phyloP scores from a whole-genome alignment of 2,113 vertebrate species.

The Alethe diademata region DNA sequence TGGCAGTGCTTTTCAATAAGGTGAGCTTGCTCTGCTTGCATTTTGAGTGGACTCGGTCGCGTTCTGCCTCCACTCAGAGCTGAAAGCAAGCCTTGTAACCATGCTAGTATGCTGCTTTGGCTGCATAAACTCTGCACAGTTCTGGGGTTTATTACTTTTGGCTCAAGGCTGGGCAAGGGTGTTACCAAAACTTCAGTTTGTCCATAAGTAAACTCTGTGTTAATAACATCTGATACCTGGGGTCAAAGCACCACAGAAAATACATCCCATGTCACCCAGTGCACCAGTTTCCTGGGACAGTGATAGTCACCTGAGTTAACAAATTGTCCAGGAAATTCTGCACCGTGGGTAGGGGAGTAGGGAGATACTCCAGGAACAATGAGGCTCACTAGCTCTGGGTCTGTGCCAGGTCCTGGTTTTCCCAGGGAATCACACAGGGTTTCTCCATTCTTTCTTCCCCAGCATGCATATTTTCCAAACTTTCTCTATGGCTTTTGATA shows the following conservation, averaged over 20 bases:
- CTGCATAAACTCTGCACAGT: background rate
- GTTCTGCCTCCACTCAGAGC: background rate
- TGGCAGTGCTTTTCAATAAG: background rate
- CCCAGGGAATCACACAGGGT: background rate
- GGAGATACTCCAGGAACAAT: background rate
- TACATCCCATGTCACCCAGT: rapidly evolving
- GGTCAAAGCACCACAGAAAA: background rate
- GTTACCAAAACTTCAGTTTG: background rate
- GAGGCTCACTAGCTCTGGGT: background rate
- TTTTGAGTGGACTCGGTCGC: background rate
- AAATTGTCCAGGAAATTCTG: background rate
- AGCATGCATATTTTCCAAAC: background rate
- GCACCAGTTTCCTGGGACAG: background rate
- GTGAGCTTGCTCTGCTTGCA: background rate
- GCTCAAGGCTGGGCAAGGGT: background rate
- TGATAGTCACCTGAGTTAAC: background rate
- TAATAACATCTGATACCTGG: background rate
- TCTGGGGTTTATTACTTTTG: background rate
- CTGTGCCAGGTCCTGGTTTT: background rate
- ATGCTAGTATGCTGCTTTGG: background rate
- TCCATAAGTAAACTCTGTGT: background rate
- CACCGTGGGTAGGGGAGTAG: background rate
- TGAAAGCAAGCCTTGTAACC: background rate
- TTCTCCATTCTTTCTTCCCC: background rate
- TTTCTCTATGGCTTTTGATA: background rate